Percentiles rank a stretch among this genome's conserved stretches.
phyloP scores from a whole-genome alignment of 2,113 vertebrate genomes.

The Nasalis larvatus region DNA sequence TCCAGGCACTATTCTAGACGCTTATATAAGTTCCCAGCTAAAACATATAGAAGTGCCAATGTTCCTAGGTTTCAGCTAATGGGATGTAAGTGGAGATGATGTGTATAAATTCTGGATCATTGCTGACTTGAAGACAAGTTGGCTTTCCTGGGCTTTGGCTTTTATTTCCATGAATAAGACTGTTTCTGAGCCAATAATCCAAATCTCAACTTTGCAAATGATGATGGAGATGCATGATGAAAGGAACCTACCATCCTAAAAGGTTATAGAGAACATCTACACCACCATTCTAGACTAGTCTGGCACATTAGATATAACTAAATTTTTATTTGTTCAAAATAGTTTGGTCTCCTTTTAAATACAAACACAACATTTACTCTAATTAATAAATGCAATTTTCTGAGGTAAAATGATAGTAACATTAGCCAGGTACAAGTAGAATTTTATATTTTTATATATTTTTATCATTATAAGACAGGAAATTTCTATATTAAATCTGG shows the following conservation, averaged over 20 bases:
- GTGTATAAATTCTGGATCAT: not conserved
- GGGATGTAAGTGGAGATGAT: not conserved
- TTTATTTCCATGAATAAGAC: not conserved
- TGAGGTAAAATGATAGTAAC: not conserved
- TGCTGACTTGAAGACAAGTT: not conserved
- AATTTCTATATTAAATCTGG: not conserved
- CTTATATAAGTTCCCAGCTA: not conserved
- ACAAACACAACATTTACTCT: not conserved
- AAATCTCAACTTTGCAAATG: conserved; percentile 16
- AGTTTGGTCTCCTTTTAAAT: not conserved
- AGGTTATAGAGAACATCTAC: not conserved
- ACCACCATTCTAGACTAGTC: not conserved
- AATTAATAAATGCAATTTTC: not conserved
- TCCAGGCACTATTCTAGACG: not conserved
- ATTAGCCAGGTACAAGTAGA: not conserved
- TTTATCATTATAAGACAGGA: not conserved
- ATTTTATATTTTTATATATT: not conserved
- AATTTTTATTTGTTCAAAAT: not conserved
- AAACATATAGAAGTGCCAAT: not conserved
- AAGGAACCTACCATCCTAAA: not conserved
- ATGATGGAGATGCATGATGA: not conserved
- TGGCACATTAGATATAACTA: not conserved
- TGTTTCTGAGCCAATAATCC: not conserved
- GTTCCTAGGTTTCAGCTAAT: not conserved
- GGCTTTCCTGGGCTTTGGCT: not conserved